phyloP scores from a whole-genome alignment of 2,888 invertebrate genomes.

The Pseudolycoriella hygida region DNA sequence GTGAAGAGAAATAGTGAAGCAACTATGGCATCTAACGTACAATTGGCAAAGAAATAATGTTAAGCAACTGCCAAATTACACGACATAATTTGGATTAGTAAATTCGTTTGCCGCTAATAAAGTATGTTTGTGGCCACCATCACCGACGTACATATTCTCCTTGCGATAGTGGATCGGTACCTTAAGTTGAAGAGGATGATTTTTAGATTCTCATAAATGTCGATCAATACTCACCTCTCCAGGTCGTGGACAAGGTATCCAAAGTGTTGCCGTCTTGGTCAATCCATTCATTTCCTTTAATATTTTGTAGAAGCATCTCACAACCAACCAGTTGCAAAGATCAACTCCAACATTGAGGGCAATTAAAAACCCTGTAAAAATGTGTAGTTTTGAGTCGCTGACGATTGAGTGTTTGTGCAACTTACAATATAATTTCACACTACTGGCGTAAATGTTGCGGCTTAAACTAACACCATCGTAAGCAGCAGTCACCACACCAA shows the following conservation, averaged over 20 bases:
- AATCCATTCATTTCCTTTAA: constrained; percentile 25
- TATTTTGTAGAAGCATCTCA: constrained; percentile 24
- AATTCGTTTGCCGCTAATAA: constrained; percentile 17
- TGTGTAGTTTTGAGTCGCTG: no score
- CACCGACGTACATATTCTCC: constrained; percentile 28
- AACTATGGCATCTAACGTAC: no score
- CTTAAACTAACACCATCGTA: neutral
- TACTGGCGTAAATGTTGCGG: no score
- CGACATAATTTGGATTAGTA: constrained; percentile 6
- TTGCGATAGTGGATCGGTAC: constrained; percentile 26
- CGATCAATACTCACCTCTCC: constrained; percentile 14
- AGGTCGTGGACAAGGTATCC: constrained; percentile 27
- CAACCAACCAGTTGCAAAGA: constrained; percentile 24
- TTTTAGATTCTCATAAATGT: no score
- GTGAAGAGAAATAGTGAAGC: no score
- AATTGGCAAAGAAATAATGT: no score
- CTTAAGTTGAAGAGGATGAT: no score
- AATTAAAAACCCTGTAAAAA: neutral
- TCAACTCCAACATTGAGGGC: constrained; percentile 13
- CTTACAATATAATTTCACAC: neutral
- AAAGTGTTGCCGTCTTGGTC: constrained; percentile 28
- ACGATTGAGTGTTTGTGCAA: no score
- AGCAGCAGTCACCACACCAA: neutral
- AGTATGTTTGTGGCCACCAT: constrained; percentile 27
- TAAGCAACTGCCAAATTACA: constrained; percentile 4